phyloP scores from a whole-genome alignment of 2,113 vertebrate genomes.

The Nothobranchius kuhntae region DNA sequence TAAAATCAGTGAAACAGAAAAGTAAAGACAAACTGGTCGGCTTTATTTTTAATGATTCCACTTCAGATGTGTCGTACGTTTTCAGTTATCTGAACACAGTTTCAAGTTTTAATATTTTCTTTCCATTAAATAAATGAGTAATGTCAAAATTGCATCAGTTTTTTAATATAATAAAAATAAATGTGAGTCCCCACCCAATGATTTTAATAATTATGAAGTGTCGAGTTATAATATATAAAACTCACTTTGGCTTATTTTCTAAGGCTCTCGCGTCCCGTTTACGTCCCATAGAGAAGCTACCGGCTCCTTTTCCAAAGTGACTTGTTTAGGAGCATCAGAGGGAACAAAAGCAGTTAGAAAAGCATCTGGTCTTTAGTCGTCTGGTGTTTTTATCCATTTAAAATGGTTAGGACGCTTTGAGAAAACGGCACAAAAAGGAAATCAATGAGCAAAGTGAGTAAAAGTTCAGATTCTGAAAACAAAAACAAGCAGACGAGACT shows the following conservation, averaged over 20 bases:
- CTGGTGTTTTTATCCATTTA: not conserved
- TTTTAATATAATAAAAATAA: too few relatives aligned
- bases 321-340: not conserved
- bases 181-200: too few relatives aligned
- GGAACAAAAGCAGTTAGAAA: not conserved
- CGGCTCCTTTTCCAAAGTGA: not conserved
- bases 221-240: not conserved
- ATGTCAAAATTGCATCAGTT: too few relatives aligned
- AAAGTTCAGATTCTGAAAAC: not conserved
- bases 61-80: not conserved
- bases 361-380: not conserved
- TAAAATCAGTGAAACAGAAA: conserved; percentile 3
- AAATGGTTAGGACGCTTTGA: not conserved
- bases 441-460: not conserved
- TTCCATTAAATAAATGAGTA: too few relatives aligned
- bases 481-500: too few relatives aligned
- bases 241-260: too few relatives aligned
- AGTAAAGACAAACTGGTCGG: not conserved
- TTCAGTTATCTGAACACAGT: too few relatives aligned
- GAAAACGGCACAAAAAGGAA: not conserved
- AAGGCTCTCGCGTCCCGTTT: too few relatives aligned
- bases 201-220: too few relatives aligned
- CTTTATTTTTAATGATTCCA: not conserved
- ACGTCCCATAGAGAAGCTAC: too few relatives aligned
- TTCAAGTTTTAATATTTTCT: too few relatives aligned